These are phyloP conservation scores for Sebastes schlegelii DNA, from an alignment of 2,113 vertebrate species.

Conservation along the genomic window DNA sequence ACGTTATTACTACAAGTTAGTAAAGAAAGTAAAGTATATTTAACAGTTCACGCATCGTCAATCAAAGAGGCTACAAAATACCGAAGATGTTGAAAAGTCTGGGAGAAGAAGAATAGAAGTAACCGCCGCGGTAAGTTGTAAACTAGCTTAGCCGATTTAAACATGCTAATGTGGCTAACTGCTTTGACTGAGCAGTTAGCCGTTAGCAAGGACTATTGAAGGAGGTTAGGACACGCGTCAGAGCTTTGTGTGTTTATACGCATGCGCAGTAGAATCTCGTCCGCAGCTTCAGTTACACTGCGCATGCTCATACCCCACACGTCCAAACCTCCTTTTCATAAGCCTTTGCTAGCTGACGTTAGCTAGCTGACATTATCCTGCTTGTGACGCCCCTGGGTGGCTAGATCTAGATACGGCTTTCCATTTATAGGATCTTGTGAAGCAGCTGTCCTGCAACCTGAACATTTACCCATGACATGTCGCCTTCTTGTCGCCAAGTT, in stretches of 20 bases:
- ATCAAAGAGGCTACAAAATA: constrained; percentile 13
- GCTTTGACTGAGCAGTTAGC: constrained; percentile 30
- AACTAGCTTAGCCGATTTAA: constrained; percentile 36
- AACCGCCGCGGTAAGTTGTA: constrained; percentile 75
- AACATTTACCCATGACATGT: constrained; percentile 35
- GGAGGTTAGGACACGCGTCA: no score
- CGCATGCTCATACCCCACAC: no score
- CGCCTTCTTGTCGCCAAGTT: constrained; percentile 46
- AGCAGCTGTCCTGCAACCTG: constrained; percentile 50
- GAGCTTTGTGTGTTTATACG: no score
- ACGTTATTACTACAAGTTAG: constrained; percentile 28
- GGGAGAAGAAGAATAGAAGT: constrained; percentile 67
- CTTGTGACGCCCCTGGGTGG: constrained; percentile 25
- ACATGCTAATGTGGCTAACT: constrained; percentile 50
- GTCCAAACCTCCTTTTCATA: no score
- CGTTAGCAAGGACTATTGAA: constrained; percentile 18
- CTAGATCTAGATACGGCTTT: constrained; percentile 45
- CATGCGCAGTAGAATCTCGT: no score
- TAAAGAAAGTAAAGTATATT: constrained; percentile 2
- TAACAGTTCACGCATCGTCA: background rate
- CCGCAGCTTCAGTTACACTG: no score
- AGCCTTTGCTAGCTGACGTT: no score
- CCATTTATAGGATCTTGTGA: constrained; percentile 61
- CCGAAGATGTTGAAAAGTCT: constrained; percentile 74
- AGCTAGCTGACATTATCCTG: constrained; percentile 45